Evolutionary conservation across 2,888 invertebrate species (phyloP).

Genomic region (Cephus runcator): DNA sequence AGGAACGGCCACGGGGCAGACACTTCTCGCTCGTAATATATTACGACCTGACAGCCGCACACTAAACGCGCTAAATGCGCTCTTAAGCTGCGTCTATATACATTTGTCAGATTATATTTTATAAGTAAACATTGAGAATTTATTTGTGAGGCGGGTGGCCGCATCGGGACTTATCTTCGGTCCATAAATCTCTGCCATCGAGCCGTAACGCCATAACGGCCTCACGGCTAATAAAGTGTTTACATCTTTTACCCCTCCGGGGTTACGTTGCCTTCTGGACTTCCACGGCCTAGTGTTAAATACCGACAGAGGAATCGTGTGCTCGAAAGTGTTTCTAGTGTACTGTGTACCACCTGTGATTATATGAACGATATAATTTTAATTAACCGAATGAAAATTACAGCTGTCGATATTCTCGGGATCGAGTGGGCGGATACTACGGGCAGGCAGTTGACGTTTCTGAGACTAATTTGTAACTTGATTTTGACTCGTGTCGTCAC

Average conservation of each 20-base stretch:
- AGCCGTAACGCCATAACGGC: constrained; percentile 7
- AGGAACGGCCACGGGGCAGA: constrained; percentile 47
- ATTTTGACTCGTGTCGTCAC: too few species aligned
- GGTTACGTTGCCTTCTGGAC: too few species aligned
- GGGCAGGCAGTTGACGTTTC: too few species aligned
- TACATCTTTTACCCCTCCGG: constrained; percentile 3
- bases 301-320: neutral
- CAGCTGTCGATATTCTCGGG: too few species aligned
- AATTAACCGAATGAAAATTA: too few species aligned
- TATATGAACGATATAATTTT: too few species aligned
- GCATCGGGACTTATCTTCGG: constrained; percentile 18
- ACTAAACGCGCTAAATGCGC: constrained; percentile 30
- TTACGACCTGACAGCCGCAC: constrained; percentile 45
- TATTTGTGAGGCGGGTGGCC: constrained; percentile 26
- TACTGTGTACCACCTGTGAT: too few species aligned
- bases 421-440: too few species aligned
- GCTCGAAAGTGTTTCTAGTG: too few species aligned
- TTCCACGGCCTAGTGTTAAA: neutral
- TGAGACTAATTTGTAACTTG: too few species aligned
- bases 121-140: constrained; percentile 43
- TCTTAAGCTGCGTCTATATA: constrained; percentile 26
- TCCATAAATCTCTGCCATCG: constrained; percentile 22
- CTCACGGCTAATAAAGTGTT: constrained; percentile 10
- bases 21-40: constrained; percentile 44
- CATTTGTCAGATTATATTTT: constrained; percentile 45